Evolutionary conservation across 2,888 invertebrate genomes (phyloP), one percentile per base, ranked within the genome.

Genomic region (Philopedon plagiatum): DNA sequence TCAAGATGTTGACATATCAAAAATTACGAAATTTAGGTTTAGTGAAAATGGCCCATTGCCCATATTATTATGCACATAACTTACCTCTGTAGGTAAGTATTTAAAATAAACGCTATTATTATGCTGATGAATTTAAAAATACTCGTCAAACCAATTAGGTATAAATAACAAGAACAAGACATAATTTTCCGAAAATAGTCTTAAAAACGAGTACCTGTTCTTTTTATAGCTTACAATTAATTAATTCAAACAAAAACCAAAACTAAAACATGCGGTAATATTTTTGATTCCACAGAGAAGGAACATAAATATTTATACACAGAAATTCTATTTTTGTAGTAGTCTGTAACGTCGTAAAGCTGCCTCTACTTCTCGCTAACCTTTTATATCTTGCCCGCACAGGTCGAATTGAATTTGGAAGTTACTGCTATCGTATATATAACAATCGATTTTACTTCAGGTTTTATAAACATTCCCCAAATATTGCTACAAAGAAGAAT

Each of bases 221-320:
- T 54, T 54, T 54, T 56, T 66, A 66, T 66, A 46, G 66, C 57
- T 44, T 19, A 26, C 37, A 63, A 63, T 63, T 63, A 34, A 63
- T 63, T 49, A 63, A 49, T 32, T 63, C 62, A 60, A 64, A 56
- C 56, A 56, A 64, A 69, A 71, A 71, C 39, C 60, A 15, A 62
- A 69, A 62, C 41, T 41, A 60, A 70, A 70, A 34, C 57, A 57
- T 60, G 60, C 51, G 60, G 71, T 71, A 51, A 71, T 71, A 71
- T 61, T 64, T 64, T 65, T 64, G 61, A 65, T 64, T 60, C 57
- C 60, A 65, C 60, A 39, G 62, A 70, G 68, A 64, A 70, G 46
- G 46, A 71, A 65, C 60, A 41, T 71, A 71, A 71, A 71, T 71
- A 71, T 71, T 71, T 71, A 71, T 64, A 71, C 32, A 71, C 70